A percentile compares a stretch with the other conserved stretches of the same genome.
phyloP scores from a whole-genome alignment of 2,797 vertebrate genomes.

The Manis pentadactyla region DNA sequence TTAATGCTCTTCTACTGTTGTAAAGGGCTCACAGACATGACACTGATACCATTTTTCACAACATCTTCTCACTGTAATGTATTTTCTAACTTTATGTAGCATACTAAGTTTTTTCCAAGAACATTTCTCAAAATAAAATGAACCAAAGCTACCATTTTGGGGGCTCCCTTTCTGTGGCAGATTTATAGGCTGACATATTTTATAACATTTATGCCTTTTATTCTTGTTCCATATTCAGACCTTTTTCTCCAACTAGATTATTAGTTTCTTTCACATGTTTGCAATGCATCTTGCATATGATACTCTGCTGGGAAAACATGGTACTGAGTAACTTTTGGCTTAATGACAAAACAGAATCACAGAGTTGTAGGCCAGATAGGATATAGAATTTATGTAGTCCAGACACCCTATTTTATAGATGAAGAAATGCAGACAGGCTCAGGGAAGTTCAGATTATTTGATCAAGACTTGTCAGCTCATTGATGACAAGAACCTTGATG shows the following conservation, averaged over 20 bases:
- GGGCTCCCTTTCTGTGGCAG: neutral
- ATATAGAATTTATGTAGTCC: neutral
- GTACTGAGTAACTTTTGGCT: neutral
- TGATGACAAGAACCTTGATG: neutral
- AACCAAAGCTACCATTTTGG: neutral
- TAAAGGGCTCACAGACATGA: neutral
- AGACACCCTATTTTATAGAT: neutral
- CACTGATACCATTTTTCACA: conserved; percentile 16
- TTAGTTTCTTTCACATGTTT: neutral
- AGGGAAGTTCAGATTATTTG: neutral
- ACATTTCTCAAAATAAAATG: conserved; percentile 63
- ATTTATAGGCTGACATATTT: neutral
- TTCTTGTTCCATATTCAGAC: neutral
- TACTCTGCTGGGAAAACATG: neutral
- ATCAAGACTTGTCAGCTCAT: neutral
- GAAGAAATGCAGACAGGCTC: neutral
- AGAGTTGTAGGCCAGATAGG: neutral
- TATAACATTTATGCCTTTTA: neutral
- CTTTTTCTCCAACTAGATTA: neutral
- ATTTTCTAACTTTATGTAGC: conserved; percentile 41
- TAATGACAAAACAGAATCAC: neutral
- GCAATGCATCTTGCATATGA: neutral
- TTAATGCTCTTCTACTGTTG: neutral
- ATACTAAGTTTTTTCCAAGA: no score
- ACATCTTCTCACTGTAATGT: conserved; percentile 11